Evolutionary conservation across 1,140 invertebrate species (phyloP).

Genomic region (Trichomalopsis sarcophagae): DNA sequence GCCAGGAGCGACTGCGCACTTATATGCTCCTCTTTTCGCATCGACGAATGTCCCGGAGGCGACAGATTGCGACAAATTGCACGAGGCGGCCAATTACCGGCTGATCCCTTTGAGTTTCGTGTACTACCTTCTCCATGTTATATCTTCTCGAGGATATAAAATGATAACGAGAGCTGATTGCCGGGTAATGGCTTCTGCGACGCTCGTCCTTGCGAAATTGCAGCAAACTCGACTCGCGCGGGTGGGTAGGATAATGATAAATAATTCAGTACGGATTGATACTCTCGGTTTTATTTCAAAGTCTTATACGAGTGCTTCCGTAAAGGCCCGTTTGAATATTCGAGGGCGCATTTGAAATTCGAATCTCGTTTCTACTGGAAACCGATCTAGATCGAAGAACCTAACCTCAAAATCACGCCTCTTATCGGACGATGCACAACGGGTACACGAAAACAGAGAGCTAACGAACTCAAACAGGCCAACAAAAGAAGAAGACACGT

Average conservation of each 20-base stretch:
- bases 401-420: not conserved
- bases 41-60: too few relatives aligned
- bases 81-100: too few relatives aligned
- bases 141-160: too few relatives aligned
- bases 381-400: not conserved
- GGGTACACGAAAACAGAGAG: not conserved
- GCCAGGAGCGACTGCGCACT: too few relatives aligned
- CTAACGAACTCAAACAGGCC: slow-evolving; percentile 20
- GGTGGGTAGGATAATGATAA: not conserved
- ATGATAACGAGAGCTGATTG: slow-evolving; percentile 9
- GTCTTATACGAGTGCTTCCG: not conserved
- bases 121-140: too few relatives aligned
- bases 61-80: too few relatives aligned
- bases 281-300: not conserved
- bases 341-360: not conserved
- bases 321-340: not conserved
- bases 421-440: not conserved
- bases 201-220: too few relatives aligned
- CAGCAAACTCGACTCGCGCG: not conserved
- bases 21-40: too few relatives aligned
- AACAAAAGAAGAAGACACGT: not conserved
- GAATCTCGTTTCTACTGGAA: not conserved
- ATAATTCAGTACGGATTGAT: not conserved
- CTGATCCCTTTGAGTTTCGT: too few relatives aligned
- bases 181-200: not conserved